Base-by-base conservation (phyloP, 2,888 invertebrate genomes). In the Dicyrtoma fusca region DNA sequence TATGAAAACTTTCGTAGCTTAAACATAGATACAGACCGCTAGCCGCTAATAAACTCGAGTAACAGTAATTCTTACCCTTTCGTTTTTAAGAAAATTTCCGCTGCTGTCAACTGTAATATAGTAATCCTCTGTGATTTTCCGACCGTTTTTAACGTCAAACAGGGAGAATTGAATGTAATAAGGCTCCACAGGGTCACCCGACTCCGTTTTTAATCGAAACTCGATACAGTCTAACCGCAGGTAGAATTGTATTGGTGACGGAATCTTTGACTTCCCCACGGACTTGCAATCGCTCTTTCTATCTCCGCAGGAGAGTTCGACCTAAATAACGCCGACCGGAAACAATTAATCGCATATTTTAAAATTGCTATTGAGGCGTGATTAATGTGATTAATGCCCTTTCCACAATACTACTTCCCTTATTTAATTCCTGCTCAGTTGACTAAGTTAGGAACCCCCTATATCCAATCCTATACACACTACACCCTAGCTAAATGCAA, bases 91-190 rank as follows among this genome's bases (percentile, higher is more conserved):
- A 44, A 80, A 55, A 13, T 69, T 75, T 21, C 80, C 79, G 34
- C 76, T 70, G 17, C 66, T 71, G 57, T 79, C 77, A n/a, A 79
- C 77, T 2, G 77, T 76, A 8, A 94, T 93, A 84, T 94, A 91
- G 85, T 96, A 96, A 84, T 94, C 95, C 84, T 97, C 97, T 1
- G 95, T 92, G 76, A 97, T 86, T 85, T 97, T 97, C 82, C 89
- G 88, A 47, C 92, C 92, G 78, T 89, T 90, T 82, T 91, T 90
- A 6, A 92, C 92, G 86, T 98, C 97, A 84, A 93, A 98, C 53
- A 98, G 85, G 71, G 94, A 91, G 79, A 98, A 84, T 62, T 91
- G 90, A 21, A 96, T 91, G 82, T 92, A 92, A 85, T 97, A 97
- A 0, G 98, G 97, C 83, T 98, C 98, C 69, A 97, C 91, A 85